These are phyloP conservation scores for Sebastes nivosus DNA, from an alignment of 2,797 vertebrate genomes.

Conservation along the genomic window DNA sequence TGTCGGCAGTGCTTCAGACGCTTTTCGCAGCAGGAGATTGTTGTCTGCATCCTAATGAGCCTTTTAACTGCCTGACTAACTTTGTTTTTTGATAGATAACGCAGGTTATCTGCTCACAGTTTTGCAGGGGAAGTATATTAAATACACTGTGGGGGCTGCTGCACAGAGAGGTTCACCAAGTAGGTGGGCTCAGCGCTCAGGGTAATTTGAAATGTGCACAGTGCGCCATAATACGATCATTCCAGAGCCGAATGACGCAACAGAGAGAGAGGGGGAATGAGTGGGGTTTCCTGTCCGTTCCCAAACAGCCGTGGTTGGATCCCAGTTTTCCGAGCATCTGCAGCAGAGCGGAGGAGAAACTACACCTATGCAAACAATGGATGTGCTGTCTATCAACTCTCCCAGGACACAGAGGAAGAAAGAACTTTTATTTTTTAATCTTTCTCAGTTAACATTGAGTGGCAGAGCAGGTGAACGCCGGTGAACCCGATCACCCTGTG, in stretches of 20 bases:
- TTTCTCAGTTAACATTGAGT: not conserved
- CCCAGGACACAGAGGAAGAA: constrained; percentile 6
- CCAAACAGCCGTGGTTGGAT: constrained; percentile 56
- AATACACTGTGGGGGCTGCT: not conserved
- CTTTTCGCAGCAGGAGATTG: not conserved
- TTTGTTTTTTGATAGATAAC: not conserved
- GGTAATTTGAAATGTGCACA: constrained; percentile 61
- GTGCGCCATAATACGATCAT: constrained; percentile 50
- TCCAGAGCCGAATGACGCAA: constrained; percentile 64
- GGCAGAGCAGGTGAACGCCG: constrained; percentile 33
- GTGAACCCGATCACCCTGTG: constrained; percentile 70
- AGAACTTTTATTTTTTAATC: constrained; percentile 13
- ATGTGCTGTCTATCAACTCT: constrained; percentile 34
- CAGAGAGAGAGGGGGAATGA: constrained; percentile 33
- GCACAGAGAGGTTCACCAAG: constrained; percentile 22
- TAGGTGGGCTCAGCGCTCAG: constrained; percentile 46
- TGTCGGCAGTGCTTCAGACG: not conserved
- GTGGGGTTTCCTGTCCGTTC: constrained; percentile 63
- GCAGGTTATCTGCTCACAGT: not conserved
- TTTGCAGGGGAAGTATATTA: not conserved
- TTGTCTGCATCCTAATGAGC: not conserved
- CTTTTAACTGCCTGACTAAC: not conserved
- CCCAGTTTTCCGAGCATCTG: constrained; percentile 58
- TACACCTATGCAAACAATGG: constrained; percentile 47
- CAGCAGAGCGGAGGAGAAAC: constrained; percentile 43